These are phyloP conservation scores for Aproaerema taeniolella DNA, from an alignment of 2,888 invertebrate species.

Conservation along the genomic window DNA sequence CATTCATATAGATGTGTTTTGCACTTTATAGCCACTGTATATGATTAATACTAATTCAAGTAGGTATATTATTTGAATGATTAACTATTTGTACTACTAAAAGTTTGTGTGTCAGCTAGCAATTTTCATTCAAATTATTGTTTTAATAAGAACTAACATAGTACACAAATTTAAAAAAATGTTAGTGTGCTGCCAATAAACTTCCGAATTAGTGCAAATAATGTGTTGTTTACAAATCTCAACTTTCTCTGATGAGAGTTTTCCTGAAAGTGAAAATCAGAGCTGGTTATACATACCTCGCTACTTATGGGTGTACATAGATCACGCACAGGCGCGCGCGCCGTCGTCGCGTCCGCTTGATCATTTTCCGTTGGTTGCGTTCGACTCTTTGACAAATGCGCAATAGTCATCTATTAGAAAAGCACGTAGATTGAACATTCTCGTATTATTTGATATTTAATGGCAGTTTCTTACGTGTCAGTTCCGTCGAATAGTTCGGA, in stretches of 20 bases:
- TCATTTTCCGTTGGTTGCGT: constrained; percentile 39
- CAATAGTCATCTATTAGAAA: constrained; percentile 33
- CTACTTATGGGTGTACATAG: constrained; percentile 31
- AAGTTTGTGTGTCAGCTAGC: no score
- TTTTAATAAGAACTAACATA: no score
- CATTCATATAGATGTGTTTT: no score
- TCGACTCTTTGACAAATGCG: constrained; percentile 33
- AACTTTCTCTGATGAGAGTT: constrained; percentile 23
- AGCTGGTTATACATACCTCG: constrained; percentile 37
- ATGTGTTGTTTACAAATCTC: constrained; percentile 10
- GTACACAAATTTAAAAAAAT: no score
- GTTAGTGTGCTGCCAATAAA: no score
- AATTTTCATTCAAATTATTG: no score
- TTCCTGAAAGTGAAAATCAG: constrained; percentile 67
- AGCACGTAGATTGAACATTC: constrained; percentile 44
- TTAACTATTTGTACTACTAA: no score
- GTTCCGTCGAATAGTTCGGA: constrained; percentile 68
- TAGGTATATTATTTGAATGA: no score
- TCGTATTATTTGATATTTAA: constrained; percentile 58
- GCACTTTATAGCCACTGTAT: no score
- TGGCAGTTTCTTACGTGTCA: constrained; percentile 64
- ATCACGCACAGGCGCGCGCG: constrained; percentile 32
- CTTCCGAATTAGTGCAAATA: no score
- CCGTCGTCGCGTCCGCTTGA: constrained; percentile 18
- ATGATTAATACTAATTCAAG: no score